These are phyloP conservation scores for Bradypodion ventrale DNA, from an alignment of 2,797 vertebrate species.

Conservation along the genomic window DNA sequence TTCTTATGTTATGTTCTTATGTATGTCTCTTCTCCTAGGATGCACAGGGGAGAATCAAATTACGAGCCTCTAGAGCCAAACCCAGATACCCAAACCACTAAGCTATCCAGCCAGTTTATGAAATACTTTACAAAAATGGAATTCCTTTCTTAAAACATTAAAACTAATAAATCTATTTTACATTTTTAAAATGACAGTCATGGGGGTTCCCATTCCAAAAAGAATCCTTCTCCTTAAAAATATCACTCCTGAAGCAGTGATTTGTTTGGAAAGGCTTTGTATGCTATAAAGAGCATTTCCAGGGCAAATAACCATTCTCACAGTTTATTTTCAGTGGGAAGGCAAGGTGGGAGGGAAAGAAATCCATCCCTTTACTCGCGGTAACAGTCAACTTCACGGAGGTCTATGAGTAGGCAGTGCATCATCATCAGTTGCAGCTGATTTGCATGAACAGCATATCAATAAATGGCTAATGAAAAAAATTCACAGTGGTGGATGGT, in stretches of 20 bases:
- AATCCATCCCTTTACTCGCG: background rate
- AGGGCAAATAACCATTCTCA: background rate
- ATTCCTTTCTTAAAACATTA: background rate
- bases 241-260: background rate
- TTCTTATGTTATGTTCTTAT: no score
- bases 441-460: background rate
- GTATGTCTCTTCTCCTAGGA: no score
- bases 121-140: background rate
- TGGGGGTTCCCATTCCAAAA: background rate
- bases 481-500: background rate
- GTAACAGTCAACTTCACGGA: background rate
- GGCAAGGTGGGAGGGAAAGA: background rate
- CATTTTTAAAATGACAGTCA: background rate
- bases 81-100: no score
- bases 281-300: background rate
- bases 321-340: background rate
- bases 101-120: no score
- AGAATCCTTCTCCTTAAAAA: background rate
- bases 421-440: background rate
- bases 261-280: background rate
- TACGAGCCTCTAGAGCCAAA: no score
- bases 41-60: no score
- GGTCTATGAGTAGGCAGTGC: background rate
- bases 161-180: background rate
- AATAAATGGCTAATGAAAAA: background rate